Base-by-base conservation (phyloP, 2,113 vertebrate species). In the Crocuta crocuta region DNA sequence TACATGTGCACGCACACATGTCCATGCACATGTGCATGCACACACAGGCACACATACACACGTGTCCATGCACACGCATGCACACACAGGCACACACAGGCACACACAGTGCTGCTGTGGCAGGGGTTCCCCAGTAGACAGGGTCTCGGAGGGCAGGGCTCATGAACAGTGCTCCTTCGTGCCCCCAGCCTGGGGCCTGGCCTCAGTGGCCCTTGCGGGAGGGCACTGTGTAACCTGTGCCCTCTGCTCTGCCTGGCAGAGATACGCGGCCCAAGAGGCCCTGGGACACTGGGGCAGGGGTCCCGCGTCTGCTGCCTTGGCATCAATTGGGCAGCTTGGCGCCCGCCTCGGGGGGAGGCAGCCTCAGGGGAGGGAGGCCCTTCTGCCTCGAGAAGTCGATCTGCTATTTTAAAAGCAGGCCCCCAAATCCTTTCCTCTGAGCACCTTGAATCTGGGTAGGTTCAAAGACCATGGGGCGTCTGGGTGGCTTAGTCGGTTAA, bases 41-140 rank as follows among this genome's bases (percentile, higher is more conserved):
- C 55, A 3, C 23, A 39, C 21, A 2, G 0, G 33, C 2, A 7
- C 5, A 12, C 7, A 11, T 5, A 12, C 50, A 50, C 50, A 50
- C 50, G 2, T 50, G 50, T 50, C 50, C 53, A 55, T 0, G 21
- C 68, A 71, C 68, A 10, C 17, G 11, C 21, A 2, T 3, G 10
- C 55, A 26, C 0, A 33, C 6, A 5, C 21, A 73, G 19, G 4
- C 23, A 23, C 21, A 33, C 6, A 5, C 21, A 73, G 19, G 4
- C 23, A 23, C 21, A 10, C 4, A 2, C 35, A 7, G 71, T 43
- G 39, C 9, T 24, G 19, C 6, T 28, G 3, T 33, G 71, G 21
- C 11, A 10, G 35, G 50, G 50, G 50, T 2, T 28, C 31, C 26
- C 65, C 55, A 3, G 19, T 35, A 17, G 35, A 35, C 31, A 3